Conservation (phyloP, 2,888 invertebrate genomes). For the Spilosoma lubricipeda region DNA sequence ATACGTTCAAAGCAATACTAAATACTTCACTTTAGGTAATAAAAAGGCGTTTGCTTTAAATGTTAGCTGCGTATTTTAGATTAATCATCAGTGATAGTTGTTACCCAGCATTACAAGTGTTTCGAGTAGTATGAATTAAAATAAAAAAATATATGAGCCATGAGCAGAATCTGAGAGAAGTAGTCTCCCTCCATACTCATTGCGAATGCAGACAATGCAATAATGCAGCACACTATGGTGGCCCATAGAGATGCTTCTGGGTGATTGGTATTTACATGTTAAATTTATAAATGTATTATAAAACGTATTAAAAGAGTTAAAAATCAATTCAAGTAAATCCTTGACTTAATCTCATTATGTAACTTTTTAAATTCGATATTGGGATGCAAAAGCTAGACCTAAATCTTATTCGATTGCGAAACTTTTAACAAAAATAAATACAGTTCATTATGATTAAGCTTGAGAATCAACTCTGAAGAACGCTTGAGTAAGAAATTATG, state of each 20-base stretch:
- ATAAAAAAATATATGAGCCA: no score
- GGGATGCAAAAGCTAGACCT: no score
- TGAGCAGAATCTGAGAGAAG: no score
- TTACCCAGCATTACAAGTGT: neutral
- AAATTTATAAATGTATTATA: no score
- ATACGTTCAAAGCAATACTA: neutral
- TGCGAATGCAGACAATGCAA: no score
- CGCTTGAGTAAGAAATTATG: conserved; percentile 26
- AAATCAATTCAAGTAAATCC: neutral
- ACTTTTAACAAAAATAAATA: conserved; percentile 9
- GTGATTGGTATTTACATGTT: no score
- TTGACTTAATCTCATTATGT: neutral
- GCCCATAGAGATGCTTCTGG: no score
- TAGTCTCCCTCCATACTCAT: no score
- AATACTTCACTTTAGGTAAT: neutral
- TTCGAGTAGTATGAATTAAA: neutral
- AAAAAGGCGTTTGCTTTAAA: neutral
- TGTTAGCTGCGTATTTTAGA: neutral
- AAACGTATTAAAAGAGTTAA: no score
- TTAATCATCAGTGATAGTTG: neutral
- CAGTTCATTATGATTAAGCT: conserved; percentile 3
- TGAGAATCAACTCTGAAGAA: conserved; percentile 6
- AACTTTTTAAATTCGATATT: neutral
- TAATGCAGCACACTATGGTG: no score
- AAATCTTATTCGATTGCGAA: neutral